Base-by-base conservation (phyloP, 1,140 invertebrate species). In the Lithobius niger region DNA sequence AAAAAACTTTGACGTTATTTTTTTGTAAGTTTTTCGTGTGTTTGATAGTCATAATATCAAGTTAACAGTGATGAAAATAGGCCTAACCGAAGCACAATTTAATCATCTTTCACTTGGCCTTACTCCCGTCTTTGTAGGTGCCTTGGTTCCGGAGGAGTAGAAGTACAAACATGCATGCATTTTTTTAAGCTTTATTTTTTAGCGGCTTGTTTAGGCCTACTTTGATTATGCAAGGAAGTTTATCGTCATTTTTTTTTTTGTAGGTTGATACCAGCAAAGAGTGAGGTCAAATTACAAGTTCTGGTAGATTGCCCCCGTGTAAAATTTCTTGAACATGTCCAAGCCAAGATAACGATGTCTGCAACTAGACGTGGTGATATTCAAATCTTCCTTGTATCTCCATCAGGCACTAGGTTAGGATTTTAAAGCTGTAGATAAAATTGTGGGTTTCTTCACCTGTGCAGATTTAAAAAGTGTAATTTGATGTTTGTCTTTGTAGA, bases 281-380 rank as follows among this genome's bases (percentile, higher is more conserved):
- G 59, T 44, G 45, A 60, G 28, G 54, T 64, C n/a, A 61, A 57
- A 27, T 52, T 67, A 25, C 52, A 27, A 15, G 31, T 67, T 3
- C 27, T 55, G 28, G 62, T 65, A n/a, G 21, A 51, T 18, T 55
- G 54, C 26, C 54, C 43, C 65, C 87, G 90, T 71, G 89, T 96
- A 1, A 77, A 82, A 6, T 90, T 84, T 69, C 71, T 95, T 49
- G 91, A 95, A 73, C 91, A 96, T 68, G 90, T 96, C 3, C 91
- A 96, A 69, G 93, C 89, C 67, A 88, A 77, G 67, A 83, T 92
- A 47, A 89, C 89, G 0, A 68, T 94, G 50, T 77, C 86, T 51
- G 93, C 89, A 69, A 88, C 87, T 67, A 90, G 90, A 15, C 77
- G 89, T 27, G 90, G 88, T 49, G 92, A 92, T 70, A 70, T 93